A percentile compares a stretch with the other conserved stretches of the same genome.
Conservation (phyloP, 2,113 vertebrate species). For the Halcyon malimbica region DNA sequence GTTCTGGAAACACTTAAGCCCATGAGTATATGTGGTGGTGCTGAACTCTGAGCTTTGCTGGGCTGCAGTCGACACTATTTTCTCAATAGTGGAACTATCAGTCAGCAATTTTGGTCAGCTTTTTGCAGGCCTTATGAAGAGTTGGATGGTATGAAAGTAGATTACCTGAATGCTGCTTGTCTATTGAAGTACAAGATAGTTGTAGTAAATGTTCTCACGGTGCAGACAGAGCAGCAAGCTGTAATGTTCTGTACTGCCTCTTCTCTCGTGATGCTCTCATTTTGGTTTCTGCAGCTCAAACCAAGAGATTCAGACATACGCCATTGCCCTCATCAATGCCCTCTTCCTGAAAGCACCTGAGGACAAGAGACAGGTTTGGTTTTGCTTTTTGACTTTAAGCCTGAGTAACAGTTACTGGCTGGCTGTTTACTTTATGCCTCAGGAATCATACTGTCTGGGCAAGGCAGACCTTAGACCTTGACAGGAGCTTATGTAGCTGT, state of each 20-base stretch:
- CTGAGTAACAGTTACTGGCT: neutral
- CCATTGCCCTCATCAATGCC: conserved; percentile 97
- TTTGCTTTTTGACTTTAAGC: neutral
- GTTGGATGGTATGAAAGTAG: neutral
- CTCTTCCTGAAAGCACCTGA: conserved; percentile 98
- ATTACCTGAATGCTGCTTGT: neutral
- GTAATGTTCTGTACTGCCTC: neutral
- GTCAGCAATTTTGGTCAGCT: neutral
- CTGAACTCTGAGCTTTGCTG: neutral
- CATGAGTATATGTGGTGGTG: neutral
- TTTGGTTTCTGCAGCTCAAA: conserved; percentile 86
- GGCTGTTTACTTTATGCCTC: conserved; percentile 2
- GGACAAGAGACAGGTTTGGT: conserved; percentile 93
- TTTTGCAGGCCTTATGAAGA: neutral
- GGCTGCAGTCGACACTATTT: neutral
- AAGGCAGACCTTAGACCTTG: neutral
- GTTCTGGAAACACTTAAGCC: neutral
- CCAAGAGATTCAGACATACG: conserved; percentile 99
- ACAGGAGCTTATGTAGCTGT: neutral
- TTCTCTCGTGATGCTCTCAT: neutral
- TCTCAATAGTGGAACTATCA: neutral
- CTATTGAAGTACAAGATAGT: neutral
- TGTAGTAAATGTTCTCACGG: neutral
- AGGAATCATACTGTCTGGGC: neutral
- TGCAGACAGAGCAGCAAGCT: neutral